phyloP scores from a whole-genome alignment of 2,888 invertebrate species.

The Ophraella communa region DNA sequence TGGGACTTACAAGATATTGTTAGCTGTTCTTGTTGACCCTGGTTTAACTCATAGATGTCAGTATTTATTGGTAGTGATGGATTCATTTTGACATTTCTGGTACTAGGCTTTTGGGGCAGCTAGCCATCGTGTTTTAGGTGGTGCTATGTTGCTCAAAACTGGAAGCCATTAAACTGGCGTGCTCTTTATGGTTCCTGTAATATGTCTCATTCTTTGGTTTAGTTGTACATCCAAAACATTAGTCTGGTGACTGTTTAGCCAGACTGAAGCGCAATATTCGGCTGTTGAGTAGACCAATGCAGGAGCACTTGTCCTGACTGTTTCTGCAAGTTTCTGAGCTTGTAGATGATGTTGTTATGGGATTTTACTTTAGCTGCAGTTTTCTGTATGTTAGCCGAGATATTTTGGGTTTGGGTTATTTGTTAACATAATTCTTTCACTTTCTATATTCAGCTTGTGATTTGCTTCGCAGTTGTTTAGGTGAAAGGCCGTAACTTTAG shows the following conservation, averaged over 20 bases:
- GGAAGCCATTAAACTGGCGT: not conserved
- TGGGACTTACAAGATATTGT: not conserved
- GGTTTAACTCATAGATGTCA: not conserved
- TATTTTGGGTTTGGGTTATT: not conserved
- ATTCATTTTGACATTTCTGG: not conserved
- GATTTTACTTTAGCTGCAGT: not conserved
- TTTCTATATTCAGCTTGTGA: not conserved
- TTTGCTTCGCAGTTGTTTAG: not conserved
- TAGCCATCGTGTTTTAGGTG: not conserved
- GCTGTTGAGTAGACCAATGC: not conserved
- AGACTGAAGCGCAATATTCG: too few relatives aligned
- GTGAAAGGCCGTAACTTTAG: not conserved
- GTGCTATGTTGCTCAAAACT: too few relatives aligned
- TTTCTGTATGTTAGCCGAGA: not conserved
- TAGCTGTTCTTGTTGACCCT: not conserved
- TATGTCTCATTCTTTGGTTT: too few relatives aligned
- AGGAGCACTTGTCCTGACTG: not conserved
- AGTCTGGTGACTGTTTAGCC: too few relatives aligned
- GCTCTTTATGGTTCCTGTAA: not conserved
- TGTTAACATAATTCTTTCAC: not conserved
- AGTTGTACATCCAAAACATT: too few relatives aligned
- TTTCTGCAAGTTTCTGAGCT: not conserved
- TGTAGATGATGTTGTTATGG: not conserved
- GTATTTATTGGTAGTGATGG: not conserved
- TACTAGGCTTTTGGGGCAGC: not conserved